These are phyloP conservation scores for Eucidaris tribuloides DNA, from an alignment of 35 echinoderm and acorn worm species.

Conservation along the genomic window DNA sequence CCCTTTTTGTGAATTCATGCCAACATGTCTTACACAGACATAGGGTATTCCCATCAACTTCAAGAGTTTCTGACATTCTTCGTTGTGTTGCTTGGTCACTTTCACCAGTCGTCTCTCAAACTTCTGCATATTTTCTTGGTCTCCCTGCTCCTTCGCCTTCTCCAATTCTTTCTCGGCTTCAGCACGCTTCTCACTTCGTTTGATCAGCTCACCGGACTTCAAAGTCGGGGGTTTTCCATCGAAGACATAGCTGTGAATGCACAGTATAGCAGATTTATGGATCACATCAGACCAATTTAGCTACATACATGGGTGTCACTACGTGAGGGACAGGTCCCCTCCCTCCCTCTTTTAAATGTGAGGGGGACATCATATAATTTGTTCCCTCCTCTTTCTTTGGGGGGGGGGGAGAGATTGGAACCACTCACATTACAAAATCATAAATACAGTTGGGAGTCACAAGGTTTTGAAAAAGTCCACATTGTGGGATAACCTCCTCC, in stretches of 20 bases:
- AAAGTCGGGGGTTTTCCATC: constrained; percentile 97
- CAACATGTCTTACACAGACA: constrained; percentile 60
- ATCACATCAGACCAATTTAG: too few relatives aligned
- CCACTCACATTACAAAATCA: too few relatives aligned
- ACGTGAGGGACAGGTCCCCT: too few relatives aligned
- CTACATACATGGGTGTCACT: too few relatives aligned
- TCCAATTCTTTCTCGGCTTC: constrained; percentile 92
- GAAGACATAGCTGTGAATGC: constrained; percentile 96
- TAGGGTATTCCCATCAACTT: constrained; percentile 89
- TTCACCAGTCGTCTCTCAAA: constrained; percentile 88
- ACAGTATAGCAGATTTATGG: too few relatives aligned
- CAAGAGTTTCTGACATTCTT: constrained; percentile 79
- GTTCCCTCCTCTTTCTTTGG: too few relatives aligned
- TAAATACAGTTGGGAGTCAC: too few relatives aligned
- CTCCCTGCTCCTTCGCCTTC: constrained; percentile 91
- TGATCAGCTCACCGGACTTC: constrained; percentile 92
- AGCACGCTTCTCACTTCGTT: constrained; percentile 73
- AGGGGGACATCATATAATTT: too few relatives aligned
- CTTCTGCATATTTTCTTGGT: constrained; percentile 71
- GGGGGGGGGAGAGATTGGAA: too few relatives aligned
- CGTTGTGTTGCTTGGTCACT: constrained; percentile 84
- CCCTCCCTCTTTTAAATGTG: too few relatives aligned
- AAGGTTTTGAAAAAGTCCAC: too few relatives aligned
- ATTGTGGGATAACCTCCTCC: too few relatives aligned
- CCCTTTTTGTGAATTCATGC: background rate